Conservation (phyloP, 2,113 vertebrate species). For the Peromyscus polionotus region DNA sequence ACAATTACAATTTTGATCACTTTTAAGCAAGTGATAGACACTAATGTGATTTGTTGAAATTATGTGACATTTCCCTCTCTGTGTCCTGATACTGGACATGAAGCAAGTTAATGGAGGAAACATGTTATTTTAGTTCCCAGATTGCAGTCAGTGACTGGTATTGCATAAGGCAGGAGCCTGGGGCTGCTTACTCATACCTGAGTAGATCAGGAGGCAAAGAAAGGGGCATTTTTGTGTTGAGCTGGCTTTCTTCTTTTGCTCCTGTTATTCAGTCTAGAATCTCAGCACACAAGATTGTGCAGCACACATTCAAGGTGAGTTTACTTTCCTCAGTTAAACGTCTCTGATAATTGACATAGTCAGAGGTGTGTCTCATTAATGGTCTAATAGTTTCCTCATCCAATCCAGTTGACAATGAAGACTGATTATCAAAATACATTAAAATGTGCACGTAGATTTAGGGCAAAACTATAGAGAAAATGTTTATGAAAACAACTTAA, state of each 20-base stretch:
- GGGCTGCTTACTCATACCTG: too few species aligned
- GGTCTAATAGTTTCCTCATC: background rate
- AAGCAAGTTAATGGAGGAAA: background rate
- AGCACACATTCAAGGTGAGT: background rate
- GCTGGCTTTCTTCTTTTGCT: background rate
- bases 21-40: background rate
- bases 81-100: too few species aligned
- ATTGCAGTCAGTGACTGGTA: fast-evolving
- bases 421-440: background rate
- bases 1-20: background rate
- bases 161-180: too few species aligned
- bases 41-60: background rate
- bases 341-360: too few species aligned
- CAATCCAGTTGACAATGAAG: background rate
- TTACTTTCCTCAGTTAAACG: background rate
- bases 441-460: background rate
- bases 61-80: background rate
- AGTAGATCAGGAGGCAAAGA: background rate
- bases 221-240: too few species aligned
- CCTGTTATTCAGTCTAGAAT: background rate
- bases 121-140: background rate
- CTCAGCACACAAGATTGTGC: too few species aligned
- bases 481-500: background rate
- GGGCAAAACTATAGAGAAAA: background rate
- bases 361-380: background rate